Base-by-base conservation (phyloP, 2,888 invertebrate genomes). In the Phortica okadai region DNA sequence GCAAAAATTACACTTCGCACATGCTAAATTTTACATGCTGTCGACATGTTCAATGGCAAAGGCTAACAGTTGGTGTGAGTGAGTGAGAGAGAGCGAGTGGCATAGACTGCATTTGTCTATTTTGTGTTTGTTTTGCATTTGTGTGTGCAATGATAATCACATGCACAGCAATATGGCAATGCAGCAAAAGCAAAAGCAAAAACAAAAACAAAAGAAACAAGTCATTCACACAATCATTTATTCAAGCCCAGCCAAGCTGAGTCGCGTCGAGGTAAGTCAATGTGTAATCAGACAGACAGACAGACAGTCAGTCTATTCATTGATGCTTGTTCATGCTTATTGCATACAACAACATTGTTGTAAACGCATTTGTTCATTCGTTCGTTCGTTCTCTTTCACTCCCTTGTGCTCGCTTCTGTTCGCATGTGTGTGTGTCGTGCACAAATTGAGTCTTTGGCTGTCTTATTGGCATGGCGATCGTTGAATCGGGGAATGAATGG, bases 281-380 rank as follows among this genome's bases (percentile, higher is more conserved):
- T 50, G 50, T 2, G 33, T 33, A 50, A 6, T 50, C 5, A 50
- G 50, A 21, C 25, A 21, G 10, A 21, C 62, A 45, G 45, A 8
- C 10, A 45, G 45, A 8, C 45, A 50, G 8, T 50, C 10, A 50
- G 50, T 50, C 50, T 33, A 33, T 41, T 64, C 64, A 64, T 33
- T 25, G 14, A 45, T 50, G n/a, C 64, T 41, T 69, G 45, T 69
- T 45, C 69, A 69, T 42, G 69, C 16, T 69, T 21, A 69, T 50
- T 69, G 45, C 69, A 45, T 69, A 21, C 69, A 69, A 69, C 69
- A 69, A 69, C 45, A 69, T 69, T 69, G 69, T 69, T 69, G 50
- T 69, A 69, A 69, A 62, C 25, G 62, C 50, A 50, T 50, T 50
- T 50, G 62, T 62, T 62, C 25, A 7, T 62, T 62, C 62, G 21